phyloP scores from a whole-genome alignment of 1,140 invertebrate species.

The Aphaenogaster ashmeadi region DNA sequence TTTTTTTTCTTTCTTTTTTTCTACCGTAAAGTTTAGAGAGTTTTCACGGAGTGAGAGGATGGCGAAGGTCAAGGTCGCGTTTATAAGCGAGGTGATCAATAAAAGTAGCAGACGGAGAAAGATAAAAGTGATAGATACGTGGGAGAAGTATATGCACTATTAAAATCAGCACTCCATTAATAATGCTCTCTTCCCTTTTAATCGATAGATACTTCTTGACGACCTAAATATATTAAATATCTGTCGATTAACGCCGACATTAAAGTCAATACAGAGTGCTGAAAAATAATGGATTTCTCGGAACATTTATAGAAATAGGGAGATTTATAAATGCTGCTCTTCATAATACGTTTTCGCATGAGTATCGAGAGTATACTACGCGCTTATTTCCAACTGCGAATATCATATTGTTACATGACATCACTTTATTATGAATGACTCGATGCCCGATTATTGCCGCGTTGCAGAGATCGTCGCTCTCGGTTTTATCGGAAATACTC shows the following conservation, averaged over 20 bases:
- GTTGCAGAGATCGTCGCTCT: background rate
- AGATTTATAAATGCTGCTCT: background rate
- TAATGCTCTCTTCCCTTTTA: conserved; percentile 2
- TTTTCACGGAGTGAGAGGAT: conserved; percentile 22
- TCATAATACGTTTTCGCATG: background rate
- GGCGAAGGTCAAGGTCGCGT: conserved; percentile 64
- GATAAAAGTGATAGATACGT: conserved; percentile 19
- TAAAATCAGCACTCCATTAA: conserved; percentile 18
- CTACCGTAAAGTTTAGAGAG: background rate
- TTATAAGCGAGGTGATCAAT: conserved; percentile 68
- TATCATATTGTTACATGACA: background rate
- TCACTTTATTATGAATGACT: conserved; percentile 20
- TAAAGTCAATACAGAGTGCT: background rate
- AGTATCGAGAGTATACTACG: background rate
- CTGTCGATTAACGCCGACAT: background rate
- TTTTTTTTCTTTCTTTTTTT: background rate
- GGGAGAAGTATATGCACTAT: background rate
- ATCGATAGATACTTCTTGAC: conserved; percentile 12
- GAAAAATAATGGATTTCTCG: background rate
- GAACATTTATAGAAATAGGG: background rate
- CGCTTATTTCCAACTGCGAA: background rate
- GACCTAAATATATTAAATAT: background rate
- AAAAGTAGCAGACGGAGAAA: conserved; percentile 42
- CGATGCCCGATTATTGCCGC: conserved; percentile 12
- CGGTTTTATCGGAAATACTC: conserved; percentile 8